Evolutionary conservation across 1,140 invertebrate genomes (phyloP), one percentile per base, ranked within the genome.

Genomic region (Ganaspis sp.): DNA sequence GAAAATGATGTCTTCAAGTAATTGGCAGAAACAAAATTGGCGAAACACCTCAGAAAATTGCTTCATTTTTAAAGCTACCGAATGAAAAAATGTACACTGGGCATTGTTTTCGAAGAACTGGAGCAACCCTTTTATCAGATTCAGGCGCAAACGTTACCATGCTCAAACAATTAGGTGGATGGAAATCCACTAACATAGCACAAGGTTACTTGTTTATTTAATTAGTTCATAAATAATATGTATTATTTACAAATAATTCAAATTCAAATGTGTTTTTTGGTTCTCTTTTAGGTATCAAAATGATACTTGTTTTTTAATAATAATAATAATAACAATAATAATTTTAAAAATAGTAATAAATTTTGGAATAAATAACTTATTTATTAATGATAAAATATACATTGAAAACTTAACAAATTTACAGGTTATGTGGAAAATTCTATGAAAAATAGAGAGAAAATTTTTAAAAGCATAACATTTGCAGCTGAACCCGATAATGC

Each of bases 1-100:
- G 81, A 38, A 82, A 77, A 77, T 84, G 34, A 29, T 34, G 9
- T 40, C 76, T 64, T 9, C 81, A 80, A 79, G 53, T 73, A 9
- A 81, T n/a, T n/a, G n/a, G n/a, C n/a, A n/a, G n/a, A n/a, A n/a
- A n/a, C n/a, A n/a, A n/a, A n/a, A n/a, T n/a, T n/a, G n/a, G n/a
- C n/a, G n/a, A n/a, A n/a, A n/a, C n/a, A n/a, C n/a, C n/a, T n/a
- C n/a, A n/a, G n/a, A n/a, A n/a, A n/a, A n/a, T n/a, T n/a, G n/a
- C n/a, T n/a, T n/a, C n/a, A n/a, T n/a, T n/a, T n/a, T n/a, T n/a
- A n/a, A n/a, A n/a, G n/a, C n/a, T n/a, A n/a, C n/a, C n/a, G n/a
- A n/a, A n/a, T n/a, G n/a, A n/a, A n/a, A n/a, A n/a, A n/a, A n/a
- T 84, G 38, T 45, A 45, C n/a, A 45, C 42, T 4, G 42, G 42